A percentile compares a stretch with the other conserved stretches of the same genome.
Evolutionary conservation across 2,797 vertebrate species (phyloP).

Genomic region (Eutrigla gurnardus): DNA sequence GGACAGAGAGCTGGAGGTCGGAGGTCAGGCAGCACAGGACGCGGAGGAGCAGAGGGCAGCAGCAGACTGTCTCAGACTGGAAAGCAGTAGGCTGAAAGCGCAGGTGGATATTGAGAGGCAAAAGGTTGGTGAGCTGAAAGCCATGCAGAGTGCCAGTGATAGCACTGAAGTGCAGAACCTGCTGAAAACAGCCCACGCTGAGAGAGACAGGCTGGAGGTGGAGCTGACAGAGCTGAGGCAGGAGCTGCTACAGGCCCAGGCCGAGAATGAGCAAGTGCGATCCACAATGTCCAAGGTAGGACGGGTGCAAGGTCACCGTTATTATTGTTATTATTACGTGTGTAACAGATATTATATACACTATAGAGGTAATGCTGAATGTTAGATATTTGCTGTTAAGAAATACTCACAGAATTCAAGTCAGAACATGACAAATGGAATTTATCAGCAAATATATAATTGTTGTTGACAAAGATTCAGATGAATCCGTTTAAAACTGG

Average conservation of each 20-base stretch:
- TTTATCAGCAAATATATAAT: background rate
- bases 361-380: background rate
- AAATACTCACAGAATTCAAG: background rate
- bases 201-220: constrained; percentile 90
- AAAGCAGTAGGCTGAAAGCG: constrained; percentile 88
- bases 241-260: constrained; percentile 88
- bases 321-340: background rate
- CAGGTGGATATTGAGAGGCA: constrained; percentile 92
- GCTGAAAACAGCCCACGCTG: constrained; percentile 87
- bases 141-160: constrained; percentile 84
- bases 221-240: constrained; percentile 88
- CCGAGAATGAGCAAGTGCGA: constrained; percentile 85
- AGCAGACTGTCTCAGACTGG: constrained; percentile 86
- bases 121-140: constrained; percentile 86
- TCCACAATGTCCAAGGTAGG: constrained; percentile 88
- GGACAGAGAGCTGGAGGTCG: constrained; percentile 83
- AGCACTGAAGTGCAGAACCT: constrained; percentile 87
- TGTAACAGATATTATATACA: background rate
- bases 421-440: background rate
- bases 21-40: constrained; percentile 67
- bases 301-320: background rate
- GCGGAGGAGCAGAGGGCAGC: constrained; percentile 84
- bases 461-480: background rate
- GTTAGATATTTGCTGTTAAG: background rate
- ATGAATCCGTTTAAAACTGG: constrained; percentile 4